Conservation (phyloP, 2,888 invertebrate species). For the Ctenicera cuprea region DNA sequence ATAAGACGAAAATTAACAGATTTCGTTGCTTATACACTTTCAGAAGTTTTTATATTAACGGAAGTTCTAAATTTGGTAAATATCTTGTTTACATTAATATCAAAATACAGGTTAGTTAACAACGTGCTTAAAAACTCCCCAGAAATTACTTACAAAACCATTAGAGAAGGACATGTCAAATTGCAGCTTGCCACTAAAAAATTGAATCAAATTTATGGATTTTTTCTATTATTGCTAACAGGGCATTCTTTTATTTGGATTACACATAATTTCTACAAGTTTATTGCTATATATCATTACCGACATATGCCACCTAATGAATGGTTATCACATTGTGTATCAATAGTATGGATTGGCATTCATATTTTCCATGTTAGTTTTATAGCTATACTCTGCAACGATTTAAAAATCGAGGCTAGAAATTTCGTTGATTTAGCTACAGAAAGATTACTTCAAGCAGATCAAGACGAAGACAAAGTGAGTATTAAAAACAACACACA, state of each 20-base stretch:
- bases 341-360: not conserved
- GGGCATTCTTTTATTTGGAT: constrained; percentile 53
- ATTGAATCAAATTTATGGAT: constrained; percentile 38
- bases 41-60: constrained; percentile 46
- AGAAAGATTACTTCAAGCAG: not conserved
- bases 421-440: not conserved
- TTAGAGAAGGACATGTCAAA: not conserved
- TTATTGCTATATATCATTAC: constrained; percentile 41
- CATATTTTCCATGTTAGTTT: not conserved
- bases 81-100: not conserved
- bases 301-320: not conserved
- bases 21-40: constrained; percentile 42
- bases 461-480: too few species aligned
- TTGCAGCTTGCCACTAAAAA: constrained; percentile 30
- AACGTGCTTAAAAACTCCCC: not conserved
- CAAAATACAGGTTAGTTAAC: not conserved
- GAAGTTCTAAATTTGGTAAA: constrained; percentile 47
- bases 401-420: not conserved
- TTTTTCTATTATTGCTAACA: constrained; percentile 46
- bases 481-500: too few species aligned
- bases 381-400: not conserved
- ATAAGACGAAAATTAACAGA: constrained; percentile 34
- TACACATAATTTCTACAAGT: constrained; percentile 53
- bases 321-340: not conserved
- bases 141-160: not conserved